Evolutionary conservation across 2,797 vertebrate genomes (phyloP).

Genomic region (Pangasius macronema): DNA sequence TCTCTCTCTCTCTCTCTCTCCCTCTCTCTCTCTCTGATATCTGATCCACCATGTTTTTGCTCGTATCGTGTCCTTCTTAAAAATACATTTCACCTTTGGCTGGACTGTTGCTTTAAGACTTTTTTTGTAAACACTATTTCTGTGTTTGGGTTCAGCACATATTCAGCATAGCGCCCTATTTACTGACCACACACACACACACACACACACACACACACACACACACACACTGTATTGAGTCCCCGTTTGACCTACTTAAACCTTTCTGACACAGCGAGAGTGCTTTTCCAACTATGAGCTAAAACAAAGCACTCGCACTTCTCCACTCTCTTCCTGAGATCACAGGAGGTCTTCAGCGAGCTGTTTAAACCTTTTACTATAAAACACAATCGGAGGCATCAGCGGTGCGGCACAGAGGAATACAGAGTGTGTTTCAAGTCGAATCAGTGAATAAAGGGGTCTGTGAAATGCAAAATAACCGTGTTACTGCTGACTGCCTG

Average conservation of each 20-base stretch:
- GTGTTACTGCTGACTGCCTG: not conserved
- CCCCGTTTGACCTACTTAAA: not conserved
- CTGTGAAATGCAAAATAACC: not conserved
- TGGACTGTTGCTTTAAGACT: not conserved
- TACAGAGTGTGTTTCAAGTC: not conserved
- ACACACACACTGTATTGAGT: not conserved
- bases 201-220: slow-evolving; percentile 6
- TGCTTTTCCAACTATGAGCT: not conserved
- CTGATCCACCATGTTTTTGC: not conserved
- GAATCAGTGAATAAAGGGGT: not conserved
- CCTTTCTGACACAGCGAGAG: not conserved
- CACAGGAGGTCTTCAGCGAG: not conserved
- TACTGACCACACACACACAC: slow-evolving; percentile 7
- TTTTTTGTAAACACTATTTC: not conserved
- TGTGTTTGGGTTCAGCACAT: not conserved
- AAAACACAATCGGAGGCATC: not conserved
- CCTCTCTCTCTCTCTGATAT: too few species aligned
- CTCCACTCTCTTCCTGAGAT: not conserved
- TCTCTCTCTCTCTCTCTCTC: too few species aligned
- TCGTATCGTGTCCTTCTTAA: too few species aligned
- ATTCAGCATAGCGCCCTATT: not conserved
- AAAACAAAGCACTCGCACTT: not conserved
- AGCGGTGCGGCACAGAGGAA: not conserved
- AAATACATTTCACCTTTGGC: not conserved
- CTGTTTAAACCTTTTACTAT: not conserved